These are phyloP conservation scores for Globicephala melas DNA, from an alignment of 2,113 vertebrate genomes.

Conservation along the genomic window DNA sequence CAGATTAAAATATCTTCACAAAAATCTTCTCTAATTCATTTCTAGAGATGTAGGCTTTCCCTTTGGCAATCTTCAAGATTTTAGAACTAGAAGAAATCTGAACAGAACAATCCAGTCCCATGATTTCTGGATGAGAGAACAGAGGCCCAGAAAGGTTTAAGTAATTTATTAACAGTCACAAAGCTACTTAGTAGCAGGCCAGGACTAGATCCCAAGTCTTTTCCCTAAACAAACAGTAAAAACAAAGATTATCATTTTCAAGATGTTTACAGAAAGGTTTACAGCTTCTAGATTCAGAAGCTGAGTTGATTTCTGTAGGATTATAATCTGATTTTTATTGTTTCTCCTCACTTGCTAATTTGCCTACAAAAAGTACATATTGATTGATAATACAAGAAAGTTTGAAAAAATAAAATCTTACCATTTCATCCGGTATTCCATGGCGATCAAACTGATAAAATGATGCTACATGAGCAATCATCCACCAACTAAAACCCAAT, in stretches of 20 bases:
- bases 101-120: neutral
- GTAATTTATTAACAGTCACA: neutral
- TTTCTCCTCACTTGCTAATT: slow-evolving; percentile 12
- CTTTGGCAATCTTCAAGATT: neutral
- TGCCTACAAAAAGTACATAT: neutral
- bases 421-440: slow-evolving; percentile 86
- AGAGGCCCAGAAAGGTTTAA: neutral
- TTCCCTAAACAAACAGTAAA: slow-evolving; percentile 20
- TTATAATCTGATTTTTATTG: neutral
- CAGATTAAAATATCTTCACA: neutral
- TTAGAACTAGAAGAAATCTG: neutral
- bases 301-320: neutral
- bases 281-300: neutral
- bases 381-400: neutral
- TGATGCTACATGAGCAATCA: slow-evolving; percentile 89
- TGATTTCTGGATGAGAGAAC: neutral
- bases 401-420: slow-evolving; percentile 69
- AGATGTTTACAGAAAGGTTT: neutral
- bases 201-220: neutral
- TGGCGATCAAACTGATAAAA: slow-evolving; percentile 88
- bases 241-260: neutral
- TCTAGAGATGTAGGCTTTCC: neutral
- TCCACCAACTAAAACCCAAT: slow-evolving; percentile 95
- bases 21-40: neutral
- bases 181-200: neutral